These are phyloP conservation scores for Chesias legatella DNA, from an alignment of 2,888 invertebrate genomes.

Conservation along the genomic window DNA sequence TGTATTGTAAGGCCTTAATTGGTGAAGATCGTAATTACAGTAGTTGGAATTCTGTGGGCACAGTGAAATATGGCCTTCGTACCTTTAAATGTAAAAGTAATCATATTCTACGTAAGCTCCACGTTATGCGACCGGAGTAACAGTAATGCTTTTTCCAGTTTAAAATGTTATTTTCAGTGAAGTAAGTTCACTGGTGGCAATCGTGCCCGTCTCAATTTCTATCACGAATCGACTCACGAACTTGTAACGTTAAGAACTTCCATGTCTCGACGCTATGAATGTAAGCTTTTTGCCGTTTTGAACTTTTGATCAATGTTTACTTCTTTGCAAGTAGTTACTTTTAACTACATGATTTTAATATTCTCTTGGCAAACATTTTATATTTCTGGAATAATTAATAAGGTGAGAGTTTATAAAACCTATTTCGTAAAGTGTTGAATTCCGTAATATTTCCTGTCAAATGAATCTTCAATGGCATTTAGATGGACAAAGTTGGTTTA, in stretches of 20 bases:
- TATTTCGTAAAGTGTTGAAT: neutral
- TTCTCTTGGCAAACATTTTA: no score
- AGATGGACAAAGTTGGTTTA: conserved; percentile 38
- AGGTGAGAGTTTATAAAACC: no score
- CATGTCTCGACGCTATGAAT: conserved; percentile 16
- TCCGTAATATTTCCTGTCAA: conserved; percentile 49
- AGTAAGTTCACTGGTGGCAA: conserved; percentile 56
- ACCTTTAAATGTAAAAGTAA: conserved; percentile 4
- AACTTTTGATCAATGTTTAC: neutral
- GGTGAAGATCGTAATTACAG: conserved; percentile 23
- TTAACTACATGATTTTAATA: no score
- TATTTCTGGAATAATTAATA: no score
- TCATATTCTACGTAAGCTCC: conserved; percentile 1
- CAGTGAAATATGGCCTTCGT: conserved; percentile 21
- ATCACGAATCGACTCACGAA: conserved; percentile 69
- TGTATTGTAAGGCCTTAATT: conserved; percentile 34
- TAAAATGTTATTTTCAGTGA: conserved; percentile 49
- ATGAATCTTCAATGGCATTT: conserved; percentile 41
- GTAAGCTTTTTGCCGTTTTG: conserved; percentile 10
- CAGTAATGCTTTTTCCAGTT: conserved; percentile 33
- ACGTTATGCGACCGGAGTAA: conserved; percentile 11
- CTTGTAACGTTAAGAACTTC: conserved; percentile 28
- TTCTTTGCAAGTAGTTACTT: no score
- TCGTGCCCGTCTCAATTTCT: conserved; percentile 65
- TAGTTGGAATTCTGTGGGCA: conserved; percentile 13